These are phyloP conservation scores for Mesochorus sp. DNA, from an alignment of 2,888 invertebrate species.

Conservation along the genomic window DNA sequence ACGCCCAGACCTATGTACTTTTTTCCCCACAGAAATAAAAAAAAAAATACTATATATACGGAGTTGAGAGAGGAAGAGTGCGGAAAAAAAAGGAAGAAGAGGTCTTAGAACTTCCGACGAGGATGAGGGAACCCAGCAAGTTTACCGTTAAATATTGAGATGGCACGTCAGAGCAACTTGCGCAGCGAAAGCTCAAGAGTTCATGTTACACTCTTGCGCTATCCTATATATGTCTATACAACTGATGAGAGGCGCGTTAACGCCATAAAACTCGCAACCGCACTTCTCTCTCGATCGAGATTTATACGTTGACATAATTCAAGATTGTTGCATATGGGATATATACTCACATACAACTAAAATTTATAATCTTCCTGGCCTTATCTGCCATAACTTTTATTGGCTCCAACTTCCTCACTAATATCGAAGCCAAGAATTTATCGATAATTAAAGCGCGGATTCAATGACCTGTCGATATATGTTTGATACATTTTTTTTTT, in stretches of 20 bases:
- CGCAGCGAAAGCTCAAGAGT: conserved; percentile 6
- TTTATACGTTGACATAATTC: conserved; percentile 53
- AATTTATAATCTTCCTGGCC: no score
- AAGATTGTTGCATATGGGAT: conserved; percentile 2
- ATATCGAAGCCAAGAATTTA: no score
- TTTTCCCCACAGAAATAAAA: conserved; percentile 26
- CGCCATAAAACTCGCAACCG: conserved; percentile 26
- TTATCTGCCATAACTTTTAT: no score
- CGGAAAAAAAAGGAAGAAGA: conserved; percentile 13
- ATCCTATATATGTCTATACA: background rate
- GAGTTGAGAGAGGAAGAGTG: background rate
- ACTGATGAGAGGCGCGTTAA: conserved; percentile 36
- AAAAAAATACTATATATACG: background rate
- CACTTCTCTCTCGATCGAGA: conserved; percentile 50
- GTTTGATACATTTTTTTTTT: no score
- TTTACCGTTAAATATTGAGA: conserved; percentile 56
- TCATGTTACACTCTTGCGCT: background rate
- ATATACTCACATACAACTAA: no score
- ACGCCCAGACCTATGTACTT: conserved; percentile 12
- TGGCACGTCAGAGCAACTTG: conserved; percentile 28
- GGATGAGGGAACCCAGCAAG: conserved; percentile 29
- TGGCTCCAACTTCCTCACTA: no score
- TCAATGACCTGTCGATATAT: no score
- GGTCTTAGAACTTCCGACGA: conserved; percentile 16
- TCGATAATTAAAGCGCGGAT: no score